Percentiles rank a stretch among this genome's conserved stretches.
These are phyloP conservation scores for Melinopterus prodromus DNA, from an alignment of 2,888 invertebrate species.

Conservation along the genomic window DNA sequence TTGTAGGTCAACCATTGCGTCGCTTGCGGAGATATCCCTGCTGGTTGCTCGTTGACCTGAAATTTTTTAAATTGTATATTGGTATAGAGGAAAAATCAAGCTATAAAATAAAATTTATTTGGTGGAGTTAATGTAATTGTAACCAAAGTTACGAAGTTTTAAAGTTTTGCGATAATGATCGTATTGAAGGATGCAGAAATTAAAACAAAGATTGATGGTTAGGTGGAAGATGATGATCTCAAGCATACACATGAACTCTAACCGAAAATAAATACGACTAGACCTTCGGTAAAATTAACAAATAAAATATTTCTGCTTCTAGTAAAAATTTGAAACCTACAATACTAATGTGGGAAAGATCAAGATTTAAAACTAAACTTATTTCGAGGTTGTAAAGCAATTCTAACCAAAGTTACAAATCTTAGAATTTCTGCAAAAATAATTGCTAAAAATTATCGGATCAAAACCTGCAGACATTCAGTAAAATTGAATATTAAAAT, in stretches of 20 bases:
- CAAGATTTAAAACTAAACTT: background rate
- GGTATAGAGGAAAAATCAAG: background rate
- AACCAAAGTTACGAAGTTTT: background rate
- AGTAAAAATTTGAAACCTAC: background rate
- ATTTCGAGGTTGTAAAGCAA: background rate
- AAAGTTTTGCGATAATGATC: background rate
- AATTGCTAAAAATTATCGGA: background rate
- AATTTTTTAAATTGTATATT: background rate
- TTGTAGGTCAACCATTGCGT: conserved; percentile 90
- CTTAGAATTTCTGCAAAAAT: background rate
- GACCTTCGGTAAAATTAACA: background rate
- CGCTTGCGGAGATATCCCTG: conserved; percentile 65
- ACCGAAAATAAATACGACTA: too few relatives aligned
- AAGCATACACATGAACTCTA: too few relatives aligned
- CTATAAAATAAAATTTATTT: background rate
- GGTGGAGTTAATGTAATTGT: background rate
- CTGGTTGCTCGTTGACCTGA: conserved; percentile 50
- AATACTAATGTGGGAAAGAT: background rate
- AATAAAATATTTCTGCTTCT: background rate
- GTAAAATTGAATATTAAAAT: background rate
- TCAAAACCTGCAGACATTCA: background rate
- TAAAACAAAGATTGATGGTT: too few relatives aligned
- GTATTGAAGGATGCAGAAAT: too few relatives aligned
- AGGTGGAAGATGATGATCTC: too few relatives aligned
- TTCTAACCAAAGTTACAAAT: background rate